Evolutionary conservation across 2,888 invertebrate species (phyloP).

Genomic region (Nephrotoma appendiculata): DNA sequence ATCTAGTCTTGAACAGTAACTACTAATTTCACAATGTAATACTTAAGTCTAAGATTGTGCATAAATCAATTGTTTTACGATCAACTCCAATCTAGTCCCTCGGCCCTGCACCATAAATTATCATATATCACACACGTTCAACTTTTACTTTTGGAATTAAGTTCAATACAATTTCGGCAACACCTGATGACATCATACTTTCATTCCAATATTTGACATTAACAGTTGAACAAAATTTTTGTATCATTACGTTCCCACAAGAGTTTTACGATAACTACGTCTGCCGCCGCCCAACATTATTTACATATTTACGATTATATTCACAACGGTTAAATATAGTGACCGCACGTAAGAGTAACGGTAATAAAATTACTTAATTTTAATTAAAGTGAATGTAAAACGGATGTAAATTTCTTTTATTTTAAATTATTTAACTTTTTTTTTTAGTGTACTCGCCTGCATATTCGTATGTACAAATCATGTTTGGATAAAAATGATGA

Average conservation of each 20-base stretch:
- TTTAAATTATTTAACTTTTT: neutral
- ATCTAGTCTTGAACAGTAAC: no score
- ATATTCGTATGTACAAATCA: neutral
- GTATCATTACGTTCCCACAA: neutral
- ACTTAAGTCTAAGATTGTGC: no score
- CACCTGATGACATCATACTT: neutral
- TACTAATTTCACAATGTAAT: no score
- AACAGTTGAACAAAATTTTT: neutral
- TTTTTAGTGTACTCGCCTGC: neutral
- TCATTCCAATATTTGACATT: neutral
- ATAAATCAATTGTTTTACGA: no score
- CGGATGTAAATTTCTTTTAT: neutral
- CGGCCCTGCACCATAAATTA: neutral
- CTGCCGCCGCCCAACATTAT: neutral
- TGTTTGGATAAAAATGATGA: neutral
- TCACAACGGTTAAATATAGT: neutral
- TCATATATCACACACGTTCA: neutral
- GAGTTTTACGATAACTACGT: neutral
- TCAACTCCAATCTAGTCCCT: neutral
- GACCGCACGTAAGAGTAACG: neutral
- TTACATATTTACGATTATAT: neutral
- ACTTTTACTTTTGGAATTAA: neutral
- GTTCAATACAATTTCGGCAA: neutral
- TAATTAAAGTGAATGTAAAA: neutral
- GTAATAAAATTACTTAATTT: neutral